Conservation (phyloP, 2,888 invertebrate species). For the Apotomis capreana region DNA sequence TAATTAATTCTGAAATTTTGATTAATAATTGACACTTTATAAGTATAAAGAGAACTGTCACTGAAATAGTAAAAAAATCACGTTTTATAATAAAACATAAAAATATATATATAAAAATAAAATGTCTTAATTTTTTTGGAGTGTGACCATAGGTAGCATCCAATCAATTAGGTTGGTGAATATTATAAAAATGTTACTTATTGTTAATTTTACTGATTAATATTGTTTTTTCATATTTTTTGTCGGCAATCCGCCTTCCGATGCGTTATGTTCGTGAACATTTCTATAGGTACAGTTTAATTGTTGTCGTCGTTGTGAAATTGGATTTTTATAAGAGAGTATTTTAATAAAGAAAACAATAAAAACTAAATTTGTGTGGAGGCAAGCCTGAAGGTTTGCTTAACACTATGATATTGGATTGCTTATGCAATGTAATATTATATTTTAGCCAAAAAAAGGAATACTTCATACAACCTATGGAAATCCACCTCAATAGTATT, state of each 20-base stretch:
- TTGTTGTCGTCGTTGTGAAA: slow-evolving; percentile 23
- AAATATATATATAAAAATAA: too few species aligned
- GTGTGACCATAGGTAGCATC: neutral
- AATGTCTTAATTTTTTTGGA: neutral
- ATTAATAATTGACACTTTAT: neutral
- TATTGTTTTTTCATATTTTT: slow-evolving; percentile 43
- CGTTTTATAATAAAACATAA: neutral
- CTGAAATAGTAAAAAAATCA: neutral
- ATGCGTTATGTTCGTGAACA: slow-evolving; percentile 28
- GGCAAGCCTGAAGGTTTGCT: slow-evolving; percentile 12
- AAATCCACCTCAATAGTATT: slow-evolving; percentile 70
- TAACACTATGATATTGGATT: slow-evolving; percentile 34
- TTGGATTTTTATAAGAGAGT: slow-evolving; percentile 19
- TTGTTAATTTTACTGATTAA: neutral
- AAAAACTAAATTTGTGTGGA: slow-evolving; percentile 33
- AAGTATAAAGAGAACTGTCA: neutral
- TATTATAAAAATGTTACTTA: neutral
- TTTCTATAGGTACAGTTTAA: slow-evolving; percentile 6
- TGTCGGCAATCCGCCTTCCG: slow-evolving; percentile 69
- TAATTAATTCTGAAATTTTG: neutral
- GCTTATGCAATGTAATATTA: slow-evolving; percentile 42
- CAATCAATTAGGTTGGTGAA: slow-evolving; percentile 30
- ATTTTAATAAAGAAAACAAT: slow-evolving; percentile 30
- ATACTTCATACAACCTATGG: slow-evolving; percentile 76
- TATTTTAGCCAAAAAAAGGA: slow-evolving; percentile 48